These are phyloP conservation scores for Ophthalmolycus amberensis DNA, from an alignment of 2,113 vertebrate species.

Conservation along the genomic window DNA sequence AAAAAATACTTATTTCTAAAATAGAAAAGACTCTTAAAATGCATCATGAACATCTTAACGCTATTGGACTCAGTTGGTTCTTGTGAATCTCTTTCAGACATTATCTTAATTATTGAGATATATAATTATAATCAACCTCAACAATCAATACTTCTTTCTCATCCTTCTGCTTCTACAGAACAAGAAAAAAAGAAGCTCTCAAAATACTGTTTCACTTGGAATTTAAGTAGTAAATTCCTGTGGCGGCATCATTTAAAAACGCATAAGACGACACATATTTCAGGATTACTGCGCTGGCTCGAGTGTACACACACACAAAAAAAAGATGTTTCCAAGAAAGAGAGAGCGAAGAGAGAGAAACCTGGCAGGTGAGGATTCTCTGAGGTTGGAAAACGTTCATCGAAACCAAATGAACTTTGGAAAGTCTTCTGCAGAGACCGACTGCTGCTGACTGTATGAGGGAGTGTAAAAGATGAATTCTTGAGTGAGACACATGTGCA, in stretches of 20 bases:
- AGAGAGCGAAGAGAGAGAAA: background rate
- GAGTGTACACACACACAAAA: background rate
- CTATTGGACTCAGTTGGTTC: background rate
- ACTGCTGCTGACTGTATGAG: slow-evolving; percentile 35
- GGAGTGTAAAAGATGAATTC: slow-evolving; percentile 6
- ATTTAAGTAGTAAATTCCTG: slow-evolving; percentile 59
- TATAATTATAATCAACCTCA: background rate
- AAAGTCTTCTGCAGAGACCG: slow-evolving; percentile 37
- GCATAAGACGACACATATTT: slow-evolving; percentile 58
- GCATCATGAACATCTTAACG: background rate
- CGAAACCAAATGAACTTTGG: slow-evolving; percentile 54
- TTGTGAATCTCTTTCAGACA: background rate
- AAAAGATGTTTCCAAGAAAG: slow-evolving; percentile 38
- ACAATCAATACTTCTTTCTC: background rate
- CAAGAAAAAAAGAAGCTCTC: background rate
- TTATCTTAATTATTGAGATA: background rate
- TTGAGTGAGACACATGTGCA: slow-evolving; percentile 28
- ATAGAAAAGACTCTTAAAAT: no score
- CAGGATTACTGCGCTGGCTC: slow-evolving; percentile 49
- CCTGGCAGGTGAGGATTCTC: slow-evolving; percentile 60
- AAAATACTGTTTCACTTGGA: slow-evolving; percentile 23
- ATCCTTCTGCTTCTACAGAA: background rate
- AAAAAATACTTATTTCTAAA: no score
- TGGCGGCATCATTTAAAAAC: slow-evolving; percentile 39
- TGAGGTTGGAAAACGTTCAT: slow-evolving; percentile 56